These are phyloP conservation scores for Acrossocheilus fasciatus DNA, from an alignment of 2,797 vertebrate genomes.

Conservation along the genomic window DNA sequence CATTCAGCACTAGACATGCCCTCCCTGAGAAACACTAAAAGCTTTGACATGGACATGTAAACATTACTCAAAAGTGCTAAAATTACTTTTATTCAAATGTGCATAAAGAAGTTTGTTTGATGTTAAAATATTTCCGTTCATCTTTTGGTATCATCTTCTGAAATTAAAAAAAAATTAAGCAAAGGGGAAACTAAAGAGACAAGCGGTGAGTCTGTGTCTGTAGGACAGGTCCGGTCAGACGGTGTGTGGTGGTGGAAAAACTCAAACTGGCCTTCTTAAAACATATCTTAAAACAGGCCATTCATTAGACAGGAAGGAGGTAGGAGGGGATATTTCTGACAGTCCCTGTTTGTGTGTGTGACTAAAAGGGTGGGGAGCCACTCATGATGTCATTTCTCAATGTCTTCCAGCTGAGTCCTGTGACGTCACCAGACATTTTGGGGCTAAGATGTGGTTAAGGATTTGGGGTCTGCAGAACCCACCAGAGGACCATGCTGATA, in stretches of 20 bases:
- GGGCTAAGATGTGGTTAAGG: conserved; percentile 32
- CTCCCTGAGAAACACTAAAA: not conserved
- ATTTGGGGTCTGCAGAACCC: conserved; percentile 27
- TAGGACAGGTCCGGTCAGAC: conserved; percentile 50
- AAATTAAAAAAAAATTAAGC: not conserved
- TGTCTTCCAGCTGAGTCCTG: conserved; percentile 53
- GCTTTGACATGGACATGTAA: not conserved
- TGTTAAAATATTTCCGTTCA: not conserved
- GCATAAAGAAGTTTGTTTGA: not conserved
- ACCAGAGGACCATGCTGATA: not conserved
- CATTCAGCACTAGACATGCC: conserved; percentile 9
- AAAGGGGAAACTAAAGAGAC: conserved; percentile 32
- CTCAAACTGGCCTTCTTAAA: conserved; percentile 69
- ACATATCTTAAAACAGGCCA: conserved; percentile 69
- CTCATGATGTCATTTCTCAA: conserved; percentile 60
- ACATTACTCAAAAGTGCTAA: not conserved
- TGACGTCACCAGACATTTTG: conserved; percentile 56
- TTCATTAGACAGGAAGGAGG: conserved; percentile 74
- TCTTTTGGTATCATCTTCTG: not conserved
- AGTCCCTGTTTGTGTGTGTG: conserved; percentile 38
- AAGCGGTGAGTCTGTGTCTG: conserved; percentile 45
- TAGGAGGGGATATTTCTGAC: conserved; percentile 58
- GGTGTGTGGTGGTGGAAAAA: conserved; percentile 70
- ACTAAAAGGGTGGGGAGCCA: conserved; percentile 54
- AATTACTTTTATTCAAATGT: not conserved